Evolutionary conservation across 2,797 vertebrate species (phyloP).

Genomic region (Coregonus sp.): DNA sequence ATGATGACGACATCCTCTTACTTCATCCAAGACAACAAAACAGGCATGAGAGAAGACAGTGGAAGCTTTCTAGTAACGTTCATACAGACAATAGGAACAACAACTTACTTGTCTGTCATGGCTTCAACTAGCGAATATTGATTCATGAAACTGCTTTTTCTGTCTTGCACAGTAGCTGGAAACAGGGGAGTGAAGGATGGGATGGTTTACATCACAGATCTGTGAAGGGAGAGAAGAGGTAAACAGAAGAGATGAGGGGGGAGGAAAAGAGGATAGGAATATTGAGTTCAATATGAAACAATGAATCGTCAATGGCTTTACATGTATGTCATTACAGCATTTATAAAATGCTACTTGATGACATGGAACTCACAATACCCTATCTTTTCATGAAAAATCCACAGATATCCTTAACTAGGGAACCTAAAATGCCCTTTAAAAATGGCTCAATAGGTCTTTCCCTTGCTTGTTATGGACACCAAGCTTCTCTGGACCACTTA

Average conservation of each 20-base stretch:
- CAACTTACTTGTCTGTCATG: conserved; percentile 83
- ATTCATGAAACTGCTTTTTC: conserved; percentile 71
- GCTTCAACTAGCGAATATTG: conserved; percentile 72
- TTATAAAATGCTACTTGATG: not conserved
- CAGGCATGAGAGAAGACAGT: conserved; percentile 33
- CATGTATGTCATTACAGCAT: not conserved
- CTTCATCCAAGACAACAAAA: conserved; percentile 47
- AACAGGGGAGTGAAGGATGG: conserved; percentile 35
- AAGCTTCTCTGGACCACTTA: conserved; percentile 6
- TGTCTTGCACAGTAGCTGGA: conserved; percentile 53
- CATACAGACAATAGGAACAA: conserved; percentile 30
- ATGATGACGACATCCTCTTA: conserved; percentile 48
- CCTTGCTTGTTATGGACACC: not conserved
- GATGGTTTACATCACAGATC: conserved; percentile 40
- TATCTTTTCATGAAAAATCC: not conserved
- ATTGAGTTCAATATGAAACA: not conserved
- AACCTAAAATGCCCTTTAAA: not conserved
- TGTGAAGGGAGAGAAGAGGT: conserved; percentile 42
- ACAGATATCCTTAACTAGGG: not conserved
- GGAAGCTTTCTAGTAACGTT: conserved; percentile 26
- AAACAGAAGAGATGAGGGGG: not conserved
- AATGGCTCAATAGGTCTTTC: not conserved
- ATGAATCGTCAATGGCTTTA: not conserved
- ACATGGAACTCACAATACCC: not conserved
- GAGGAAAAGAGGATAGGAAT: not conserved